Base-by-base conservation (phyloP, 2,888 invertebrate species). In the Eristalinus sepulchralis region DNA sequence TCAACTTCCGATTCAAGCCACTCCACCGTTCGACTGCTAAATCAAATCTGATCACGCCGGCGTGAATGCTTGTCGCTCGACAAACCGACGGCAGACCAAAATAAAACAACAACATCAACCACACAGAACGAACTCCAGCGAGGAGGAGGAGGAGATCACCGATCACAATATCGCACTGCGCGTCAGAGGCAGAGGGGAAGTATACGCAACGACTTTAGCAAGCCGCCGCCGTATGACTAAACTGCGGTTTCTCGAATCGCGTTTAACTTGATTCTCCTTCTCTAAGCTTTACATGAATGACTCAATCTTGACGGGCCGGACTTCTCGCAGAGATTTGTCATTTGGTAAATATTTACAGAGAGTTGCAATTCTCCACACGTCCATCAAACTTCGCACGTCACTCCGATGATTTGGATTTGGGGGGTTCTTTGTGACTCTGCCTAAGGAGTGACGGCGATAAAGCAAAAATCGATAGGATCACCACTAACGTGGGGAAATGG, bases 41-140 rank as follows among this genome's bases (percentile, higher is more conserved):
- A 73, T 70, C 55, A 72, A 85, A 85, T 85, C 82, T 85, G 82
- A 82, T 82, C 77, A 60, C 67, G 73, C 68, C 72, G 68, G 59
- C n/a, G 34, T 73, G 67, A 47, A 63, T 63, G 63, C 59, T 47
- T 70, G 68, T n/a, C n/a, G n/a, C n/a, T n/a, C n/a, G n/a, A n/a
- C n/a, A n/a, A n/a, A n/a, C 53, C 55, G 36, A 72, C 81, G 71
- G 63, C 47, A 39, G 9, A 27, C 31, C 64, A 31, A 72, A 70
- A 47, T 24, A 66, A 76, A 57, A 59, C 63, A 80, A 57, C n/a
- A 64, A 55, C 53, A 59, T 63, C 79, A 66, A 75, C n/a, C 60
- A 68, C 34, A n/a, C 17, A 17, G n/a, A 47, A n/a, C n/a, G 47
- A 47, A 17, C 27, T 47, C 17, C 17, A 47, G 17, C 17, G 17